phyloP scores from a whole-genome alignment of 2,797 vertebrate genomes.

The Macropus fuliginosus region DNA sequence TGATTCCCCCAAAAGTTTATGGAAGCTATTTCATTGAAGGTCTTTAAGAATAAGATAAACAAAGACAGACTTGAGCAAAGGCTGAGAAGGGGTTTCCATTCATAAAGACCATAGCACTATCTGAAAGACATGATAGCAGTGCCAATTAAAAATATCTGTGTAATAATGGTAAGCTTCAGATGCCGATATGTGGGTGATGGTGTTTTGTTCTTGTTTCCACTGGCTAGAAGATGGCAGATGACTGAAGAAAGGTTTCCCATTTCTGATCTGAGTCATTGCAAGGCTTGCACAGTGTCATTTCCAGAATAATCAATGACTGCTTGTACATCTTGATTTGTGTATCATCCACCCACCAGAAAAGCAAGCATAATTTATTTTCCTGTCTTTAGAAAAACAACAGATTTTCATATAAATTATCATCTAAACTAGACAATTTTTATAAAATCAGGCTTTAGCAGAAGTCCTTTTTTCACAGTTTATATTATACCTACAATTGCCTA shows the following conservation, averaged over 20 bases:
- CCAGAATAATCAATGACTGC: constrained; percentile 50
- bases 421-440: constrained; percentile 67
- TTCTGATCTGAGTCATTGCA: constrained; percentile 42
- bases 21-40: not conserved
- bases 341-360: constrained; percentile 59
- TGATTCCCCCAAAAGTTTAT: not conserved
- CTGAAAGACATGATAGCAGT: not conserved
- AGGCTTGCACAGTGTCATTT: constrained; percentile 37
- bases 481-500: constrained; percentile 70
- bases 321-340: constrained; percentile 60
- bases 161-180: constrained; percentile 36
- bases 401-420: constrained; percentile 76
- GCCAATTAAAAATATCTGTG: constrained; percentile 31
- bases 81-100: constrained; percentile 22
- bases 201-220: not conserved
- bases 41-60: constrained; percentile 23
- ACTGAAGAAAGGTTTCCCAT: constrained; percentile 16
- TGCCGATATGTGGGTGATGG: constrained; percentile 31
- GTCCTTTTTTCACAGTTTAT: constrained; percentile 66
- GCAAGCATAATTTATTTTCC: constrained; percentile 68
- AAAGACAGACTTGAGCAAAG: constrained; percentile 1
- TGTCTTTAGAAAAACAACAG: constrained; percentile 50
- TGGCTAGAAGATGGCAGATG: constrained; percentile 34
- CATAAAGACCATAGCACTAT: not conserved
- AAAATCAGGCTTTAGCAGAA: constrained; percentile 59